Percentiles rank a stretch among this genome's conserved stretches.
These are phyloP conservation scores for Musca domestica DNA, from an alignment of 1,140 invertebrate genomes.

Conservation along the genomic window DNA sequence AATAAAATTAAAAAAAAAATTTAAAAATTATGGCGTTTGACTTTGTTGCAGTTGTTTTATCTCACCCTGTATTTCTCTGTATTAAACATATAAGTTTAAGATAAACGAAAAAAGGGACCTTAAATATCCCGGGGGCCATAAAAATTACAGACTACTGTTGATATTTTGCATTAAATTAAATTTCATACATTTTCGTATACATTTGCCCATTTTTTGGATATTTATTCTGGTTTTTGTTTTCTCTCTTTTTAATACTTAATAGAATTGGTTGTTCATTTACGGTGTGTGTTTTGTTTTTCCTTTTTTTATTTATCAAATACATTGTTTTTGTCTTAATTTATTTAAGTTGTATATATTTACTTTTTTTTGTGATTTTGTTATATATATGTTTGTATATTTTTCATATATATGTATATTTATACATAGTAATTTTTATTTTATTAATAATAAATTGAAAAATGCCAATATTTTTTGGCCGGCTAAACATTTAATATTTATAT, in stretches of 20 bases:
- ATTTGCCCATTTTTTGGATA: slow-evolving; percentile 5
- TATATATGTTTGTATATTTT: neutral
- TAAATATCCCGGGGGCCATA: too few relatives aligned
- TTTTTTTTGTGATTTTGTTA: neutral
- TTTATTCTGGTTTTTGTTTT: neutral
- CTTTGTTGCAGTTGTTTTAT: too few relatives aligned
- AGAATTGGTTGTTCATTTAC: neutral
- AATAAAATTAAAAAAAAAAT: too few relatives aligned
- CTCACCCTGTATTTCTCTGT: too few relatives aligned
- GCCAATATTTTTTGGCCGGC: neutral
- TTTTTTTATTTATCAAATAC: neutral
- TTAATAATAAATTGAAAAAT: slow-evolving; percentile 1
- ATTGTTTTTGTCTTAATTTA: slow-evolving; percentile 1
- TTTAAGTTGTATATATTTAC: neutral
- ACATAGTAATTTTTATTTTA: neutral
- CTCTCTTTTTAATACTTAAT: neutral
- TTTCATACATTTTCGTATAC: slow-evolving; percentile 4
- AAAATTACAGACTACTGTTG: too few relatives aligned
- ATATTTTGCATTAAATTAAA: too few relatives aligned
- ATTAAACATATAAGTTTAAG: too few relatives aligned
- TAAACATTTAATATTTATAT: slow-evolving; percentile 21
- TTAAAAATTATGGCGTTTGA: too few relatives aligned
- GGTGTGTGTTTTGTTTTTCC: neutral
- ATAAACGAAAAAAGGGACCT: too few relatives aligned
- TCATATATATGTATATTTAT: neutral